phyloP scores from a whole-genome alignment of 2,888 invertebrate species.

The Invenusta paracnida region DNA sequence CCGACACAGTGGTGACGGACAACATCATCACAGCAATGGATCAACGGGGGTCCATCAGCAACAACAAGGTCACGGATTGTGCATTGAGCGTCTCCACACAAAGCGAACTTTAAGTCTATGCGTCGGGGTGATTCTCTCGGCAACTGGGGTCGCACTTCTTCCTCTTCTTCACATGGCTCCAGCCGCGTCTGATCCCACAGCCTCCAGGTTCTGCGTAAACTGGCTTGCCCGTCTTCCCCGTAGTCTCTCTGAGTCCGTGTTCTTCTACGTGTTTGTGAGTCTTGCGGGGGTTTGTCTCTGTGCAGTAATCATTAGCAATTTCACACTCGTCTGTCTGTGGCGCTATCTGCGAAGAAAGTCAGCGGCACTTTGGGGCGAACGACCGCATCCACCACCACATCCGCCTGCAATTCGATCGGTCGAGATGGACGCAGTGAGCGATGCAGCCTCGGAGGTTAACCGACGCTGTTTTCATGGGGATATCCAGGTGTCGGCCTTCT shows the following conservation, averaged over 20 bases:
- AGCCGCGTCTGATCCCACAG: not conserved
- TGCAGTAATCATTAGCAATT: constrained; percentile 1
- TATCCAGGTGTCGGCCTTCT: not conserved
- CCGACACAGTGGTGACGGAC: not conserved
- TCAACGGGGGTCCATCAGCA: not conserved
- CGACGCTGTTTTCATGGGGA: constrained; percentile 22
- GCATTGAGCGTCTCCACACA: not conserved
- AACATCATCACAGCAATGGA: not conserved
- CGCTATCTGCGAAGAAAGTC: constrained; percentile 3
- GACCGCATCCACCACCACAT: too few species aligned
- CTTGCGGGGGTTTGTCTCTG: constrained; percentile 28
- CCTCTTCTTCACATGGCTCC: not conserved
- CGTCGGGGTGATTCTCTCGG: not conserved
- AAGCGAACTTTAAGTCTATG: not conserved
- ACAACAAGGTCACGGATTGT: not conserved
- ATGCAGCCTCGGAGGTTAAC: not conserved
- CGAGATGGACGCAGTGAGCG: not conserved
- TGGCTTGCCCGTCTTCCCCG: constrained; percentile 23
- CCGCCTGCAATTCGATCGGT: not conserved
- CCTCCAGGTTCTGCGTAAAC: constrained; percentile 24
- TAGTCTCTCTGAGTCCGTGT: constrained; percentile 10
- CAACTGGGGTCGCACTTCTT: not conserved
- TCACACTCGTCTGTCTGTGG: constrained; percentile 27
- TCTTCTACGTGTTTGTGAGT: constrained; percentile 23
- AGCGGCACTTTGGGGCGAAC: not conserved